A percentile compares a stretch with the other conserved stretches of the same genome.
phyloP scores from a whole-genome alignment of 2,888 invertebrate species.

The Xanthostigma xanthostigma region DNA sequence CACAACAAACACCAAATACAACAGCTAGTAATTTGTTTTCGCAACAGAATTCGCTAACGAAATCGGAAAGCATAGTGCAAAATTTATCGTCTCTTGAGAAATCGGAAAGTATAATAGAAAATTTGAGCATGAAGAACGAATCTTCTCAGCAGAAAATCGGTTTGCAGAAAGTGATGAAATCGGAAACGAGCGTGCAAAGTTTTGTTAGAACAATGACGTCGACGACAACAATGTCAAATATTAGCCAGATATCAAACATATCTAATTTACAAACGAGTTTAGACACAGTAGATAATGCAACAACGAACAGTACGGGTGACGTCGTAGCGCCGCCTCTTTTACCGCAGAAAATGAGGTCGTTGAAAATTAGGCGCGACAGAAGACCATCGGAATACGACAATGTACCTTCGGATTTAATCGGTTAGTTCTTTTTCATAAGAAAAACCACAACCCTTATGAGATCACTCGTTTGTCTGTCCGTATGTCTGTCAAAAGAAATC shows the following conservation, averaged over 20 bases:
- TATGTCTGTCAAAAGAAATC: too few species aligned
- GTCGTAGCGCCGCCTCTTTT: constrained; percentile 37
- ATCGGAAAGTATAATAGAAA: constrained; percentile 2
- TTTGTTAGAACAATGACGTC: background rate
- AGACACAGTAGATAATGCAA: background rate
- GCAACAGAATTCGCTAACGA: constrained; percentile 23
- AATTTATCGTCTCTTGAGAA: constrained; percentile 8
- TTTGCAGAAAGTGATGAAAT: background rate
- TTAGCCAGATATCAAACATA: background rate
- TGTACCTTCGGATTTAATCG: constrained; percentile 29
- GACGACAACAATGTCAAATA: background rate
- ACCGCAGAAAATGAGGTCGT: constrained; percentile 42
- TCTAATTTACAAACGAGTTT: background rate
- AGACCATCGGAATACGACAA: constrained; percentile 59
- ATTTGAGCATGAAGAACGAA: background rate
- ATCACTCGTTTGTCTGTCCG: too few species aligned
- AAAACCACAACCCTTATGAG: too few species aligned
- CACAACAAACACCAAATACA: constrained; percentile 21
- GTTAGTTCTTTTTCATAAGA: constrained; percentile 13
- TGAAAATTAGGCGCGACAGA: constrained; percentile 34
- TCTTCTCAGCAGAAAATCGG: background rate
- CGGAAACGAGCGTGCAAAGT: background rate
- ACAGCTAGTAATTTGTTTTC: constrained; percentile 10
- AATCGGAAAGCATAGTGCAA: constrained; percentile 20
- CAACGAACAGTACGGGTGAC: constrained; percentile 9